phyloP scores from a whole-genome alignment of 2,888 invertebrate species.

The Callinectes sapidus region DNA sequence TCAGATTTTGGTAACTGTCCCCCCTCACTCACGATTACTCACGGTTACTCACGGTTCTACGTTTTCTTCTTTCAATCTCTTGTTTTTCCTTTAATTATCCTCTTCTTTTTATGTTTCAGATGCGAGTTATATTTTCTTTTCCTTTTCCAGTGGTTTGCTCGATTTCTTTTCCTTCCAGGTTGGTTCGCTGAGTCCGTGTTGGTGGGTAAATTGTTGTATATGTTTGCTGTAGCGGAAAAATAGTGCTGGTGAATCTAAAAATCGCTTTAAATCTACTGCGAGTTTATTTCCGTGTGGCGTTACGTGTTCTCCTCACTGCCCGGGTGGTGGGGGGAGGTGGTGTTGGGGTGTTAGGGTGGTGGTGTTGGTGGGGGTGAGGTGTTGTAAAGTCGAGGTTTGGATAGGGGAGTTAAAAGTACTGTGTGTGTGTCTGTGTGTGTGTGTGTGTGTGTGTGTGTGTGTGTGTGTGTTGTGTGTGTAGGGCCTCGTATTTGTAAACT shows the following conservation, averaged over 20 bases:
- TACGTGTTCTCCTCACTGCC: too few species aligned
- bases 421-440: background rate
- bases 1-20: conserved; percentile 61
- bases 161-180: background rate
- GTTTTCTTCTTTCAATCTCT: background rate
- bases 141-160: background rate
- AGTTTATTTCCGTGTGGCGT: background rate
- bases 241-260: background rate
- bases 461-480: conserved; percentile 26
- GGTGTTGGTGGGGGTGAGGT: too few species aligned
- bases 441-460: conserved; percentile 9
- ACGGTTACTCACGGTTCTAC: background rate
- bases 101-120: background rate
- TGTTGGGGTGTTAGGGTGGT: too few species aligned
- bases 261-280: conserved; percentile 1
- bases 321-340: background rate
- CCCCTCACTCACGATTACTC: background rate
- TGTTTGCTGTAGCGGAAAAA: background rate
- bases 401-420: background rate
- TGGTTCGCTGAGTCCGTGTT: background rate
- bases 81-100: background rate
- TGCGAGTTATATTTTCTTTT: background rate
- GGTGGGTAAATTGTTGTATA: background rate
- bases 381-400: background rate
- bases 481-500: background rate